Evolutionary conservation across 1,140 invertebrate species (phyloP), one percentile per base, ranked within the genome.

Genomic region (Mactra quadrangularis): DNA sequence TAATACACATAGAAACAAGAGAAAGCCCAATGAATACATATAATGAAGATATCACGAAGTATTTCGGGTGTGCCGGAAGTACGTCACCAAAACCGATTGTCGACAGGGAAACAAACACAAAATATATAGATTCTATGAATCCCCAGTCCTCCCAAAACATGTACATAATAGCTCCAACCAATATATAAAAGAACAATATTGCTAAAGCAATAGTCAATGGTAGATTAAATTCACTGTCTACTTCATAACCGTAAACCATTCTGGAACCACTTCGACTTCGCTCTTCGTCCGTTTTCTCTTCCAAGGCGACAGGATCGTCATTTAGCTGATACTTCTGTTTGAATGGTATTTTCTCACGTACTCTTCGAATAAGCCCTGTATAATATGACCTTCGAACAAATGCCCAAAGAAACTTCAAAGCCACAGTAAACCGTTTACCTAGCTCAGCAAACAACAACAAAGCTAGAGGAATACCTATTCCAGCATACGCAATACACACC

Each of bases 11-110:
- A 86, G 89, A 88, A 29, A 98, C 98, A 19, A 99, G 93, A 0
- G 98, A 97, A 68, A 99, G 93, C 55, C 98, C 98, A 88, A 99
- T 98, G 4, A 99, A 95, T 38, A 99, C 93, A 91, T 99, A 99
- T 31, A 98, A 95, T 86, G 98, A 98, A n/a, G 97, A 97, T 98
- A 89, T 74, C 4, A 86, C 97, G 96, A 98, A 97, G 86, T 96
- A 97, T 90, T 97, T 95, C 17, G 97, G 97, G 94, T 98, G 95
- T 93, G 95, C 93, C 9, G 97, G 97, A 7, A 98, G 96, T 83
- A 96, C 95, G 93, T 98, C 97, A 55, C 97, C 97, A 87, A 98
- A 97, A 95, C 94, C 92, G 31, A 93, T 93, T 0, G 93, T 93
- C 31, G 88, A 91, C 33, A 95, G 88, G 2, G 95, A 97, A n/a